Conservation (phyloP, 2,888 invertebrate species). For the Stenodema calcarata region DNA sequence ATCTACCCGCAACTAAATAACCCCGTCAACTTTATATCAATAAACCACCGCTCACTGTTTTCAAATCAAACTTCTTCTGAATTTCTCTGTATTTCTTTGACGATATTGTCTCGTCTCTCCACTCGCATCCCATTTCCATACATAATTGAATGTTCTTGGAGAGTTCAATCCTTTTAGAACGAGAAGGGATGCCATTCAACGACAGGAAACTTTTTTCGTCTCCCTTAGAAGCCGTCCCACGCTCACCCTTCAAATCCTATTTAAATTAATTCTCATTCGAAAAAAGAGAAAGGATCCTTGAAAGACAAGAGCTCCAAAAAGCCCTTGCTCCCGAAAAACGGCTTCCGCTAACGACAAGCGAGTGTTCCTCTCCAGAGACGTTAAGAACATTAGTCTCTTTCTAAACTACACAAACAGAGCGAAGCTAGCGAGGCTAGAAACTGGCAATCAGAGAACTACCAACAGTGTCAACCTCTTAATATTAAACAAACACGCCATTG, state of each 20-base stretch:
- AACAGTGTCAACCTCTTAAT: slow-evolving; percentile 43
- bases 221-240: not conserved
- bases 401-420: not conserved
- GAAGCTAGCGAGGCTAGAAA: not conserved
- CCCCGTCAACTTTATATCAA: too few relatives aligned
- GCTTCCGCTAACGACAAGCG: not conserved
- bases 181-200: not conserved
- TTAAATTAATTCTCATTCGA: not conserved
- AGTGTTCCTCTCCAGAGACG: not conserved
- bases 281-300: not conserved
- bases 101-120: not conserved
- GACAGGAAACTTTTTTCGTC: not conserved
- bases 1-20: too few relatives aligned
- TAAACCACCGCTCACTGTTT: too few relatives aligned
- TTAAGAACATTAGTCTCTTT: slow-evolving; percentile 3
- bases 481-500: slow-evolving; percentile 43
- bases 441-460: slow-evolving; percentile 25
- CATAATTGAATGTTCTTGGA: not conserved
- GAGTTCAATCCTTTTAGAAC: not conserved
- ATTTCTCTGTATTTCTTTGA: not conserved
- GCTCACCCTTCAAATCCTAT: not conserved
- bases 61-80: not conserved
- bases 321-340: not conserved
- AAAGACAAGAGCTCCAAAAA: not conserved
- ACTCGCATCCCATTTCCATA: not conserved